Evolutionary conservation across 2,797 vertebrate genomes (phyloP).

Genomic region (Scyliorhinus canicula): DNA sequence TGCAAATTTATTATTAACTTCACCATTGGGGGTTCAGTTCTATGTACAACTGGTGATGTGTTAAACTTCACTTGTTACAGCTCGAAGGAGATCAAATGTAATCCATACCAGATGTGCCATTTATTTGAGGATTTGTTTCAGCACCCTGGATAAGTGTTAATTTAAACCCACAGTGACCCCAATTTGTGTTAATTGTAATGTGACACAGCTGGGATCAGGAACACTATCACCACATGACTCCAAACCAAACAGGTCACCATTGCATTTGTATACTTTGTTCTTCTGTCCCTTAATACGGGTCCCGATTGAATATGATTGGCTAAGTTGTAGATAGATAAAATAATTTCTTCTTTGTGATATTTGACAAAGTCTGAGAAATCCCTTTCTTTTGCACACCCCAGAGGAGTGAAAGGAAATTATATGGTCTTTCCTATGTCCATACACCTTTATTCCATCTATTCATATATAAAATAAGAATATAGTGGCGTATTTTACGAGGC

Average conservation of each 20-base stretch:
- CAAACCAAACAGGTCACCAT: background rate
- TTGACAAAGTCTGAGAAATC: background rate
- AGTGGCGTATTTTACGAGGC: background rate
- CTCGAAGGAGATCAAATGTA: background rate
- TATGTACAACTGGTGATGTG: background rate
- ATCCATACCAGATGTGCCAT: background rate
- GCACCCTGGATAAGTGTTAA: background rate
- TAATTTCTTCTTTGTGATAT: background rate
- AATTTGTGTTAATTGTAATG: background rate
- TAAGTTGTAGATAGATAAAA: background rate
- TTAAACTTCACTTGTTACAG: background rate
- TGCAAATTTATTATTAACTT: constrained; percentile 12
- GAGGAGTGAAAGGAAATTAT: background rate
- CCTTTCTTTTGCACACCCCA: background rate
- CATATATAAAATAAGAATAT: background rate
- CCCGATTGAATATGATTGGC: background rate
- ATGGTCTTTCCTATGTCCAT: background rate
- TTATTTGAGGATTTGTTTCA: background rate
- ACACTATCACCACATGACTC: background rate
- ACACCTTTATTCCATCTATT: background rate
- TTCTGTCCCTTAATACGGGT: background rate
- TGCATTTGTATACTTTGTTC: background rate
- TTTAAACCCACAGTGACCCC: background rate
- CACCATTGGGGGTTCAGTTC: background rate
- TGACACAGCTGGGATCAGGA: background rate